Conservation (phyloP, 1,140 invertebrate genomes). For the Manduca sexta region DNA sequence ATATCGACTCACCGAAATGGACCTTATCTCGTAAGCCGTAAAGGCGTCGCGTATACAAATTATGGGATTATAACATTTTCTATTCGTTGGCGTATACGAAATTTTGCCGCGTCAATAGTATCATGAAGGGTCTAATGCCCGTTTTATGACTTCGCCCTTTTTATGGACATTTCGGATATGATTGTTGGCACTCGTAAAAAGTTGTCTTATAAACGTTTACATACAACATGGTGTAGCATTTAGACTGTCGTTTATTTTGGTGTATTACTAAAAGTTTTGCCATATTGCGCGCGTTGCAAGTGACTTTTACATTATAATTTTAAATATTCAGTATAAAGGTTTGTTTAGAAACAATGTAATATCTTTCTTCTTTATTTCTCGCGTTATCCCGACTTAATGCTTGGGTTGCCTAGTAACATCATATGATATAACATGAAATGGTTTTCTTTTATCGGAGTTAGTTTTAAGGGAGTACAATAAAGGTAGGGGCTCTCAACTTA, state of each 20-base stretch:
- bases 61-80: constrained; percentile 14
- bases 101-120: constrained; percentile 31
- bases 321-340: too few species aligned
- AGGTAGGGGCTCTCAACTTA: too few species aligned
- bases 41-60: constrained; percentile 12
- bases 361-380: too few species aligned
- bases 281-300: too few species aligned
- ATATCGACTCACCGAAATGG: not conserved
- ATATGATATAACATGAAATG: too few species aligned
- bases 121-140: constrained; percentile 45
- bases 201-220: constrained; percentile 23
- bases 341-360: too few species aligned
- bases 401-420: too few species aligned
- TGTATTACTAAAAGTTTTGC: too few species aligned
- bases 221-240: constrained; percentile 12
- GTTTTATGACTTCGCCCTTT: constrained; percentile 46
- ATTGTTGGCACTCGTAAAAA: constrained; percentile 40
- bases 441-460: too few species aligned
- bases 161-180: constrained; percentile 52
- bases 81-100: constrained; percentile 12
- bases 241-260: not conserved
- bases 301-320: too few species aligned
- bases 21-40: constrained; percentile 10
- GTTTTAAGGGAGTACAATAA: too few species aligned
- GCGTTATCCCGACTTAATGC: too few species aligned